Percentiles rank a stretch among this genome's conserved stretches.
phyloP scores from a whole-genome alignment of 53 echinoderm and acorn worm genomes.

The Stichopus horrens region DNA sequence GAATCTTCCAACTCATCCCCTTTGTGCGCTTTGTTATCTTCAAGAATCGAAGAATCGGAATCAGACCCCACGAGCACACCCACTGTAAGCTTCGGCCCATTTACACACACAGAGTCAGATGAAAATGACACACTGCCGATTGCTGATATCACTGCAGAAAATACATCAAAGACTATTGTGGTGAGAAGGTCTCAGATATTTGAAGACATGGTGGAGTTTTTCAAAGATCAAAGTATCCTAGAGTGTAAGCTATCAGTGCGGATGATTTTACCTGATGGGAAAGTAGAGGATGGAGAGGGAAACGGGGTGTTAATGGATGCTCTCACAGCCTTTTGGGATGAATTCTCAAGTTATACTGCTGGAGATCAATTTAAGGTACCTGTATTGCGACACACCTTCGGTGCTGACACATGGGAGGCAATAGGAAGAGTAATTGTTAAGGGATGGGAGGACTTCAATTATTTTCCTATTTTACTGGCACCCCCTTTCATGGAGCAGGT shows the following conservation, averaged over 20 bases:
- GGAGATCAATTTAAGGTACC: conserved; percentile 56
- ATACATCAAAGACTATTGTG: background rate
- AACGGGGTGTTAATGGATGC: conserved; percentile 53
- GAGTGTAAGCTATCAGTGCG: conserved; percentile 28
- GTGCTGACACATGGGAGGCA: conserved; percentile 41
- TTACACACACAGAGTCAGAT: too few relatives aligned
- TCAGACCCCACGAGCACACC: too few relatives aligned
- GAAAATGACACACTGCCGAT: too few relatives aligned
- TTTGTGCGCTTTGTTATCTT: too few relatives aligned
- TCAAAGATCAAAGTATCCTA: background rate
- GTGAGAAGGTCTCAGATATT: background rate
- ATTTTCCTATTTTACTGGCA: conserved; percentile 55
- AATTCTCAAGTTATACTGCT: conserved; percentile 41
- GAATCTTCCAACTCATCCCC: too few relatives aligned
- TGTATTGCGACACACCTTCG: conserved; percentile 48
- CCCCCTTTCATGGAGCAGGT: conserved; percentile 56
- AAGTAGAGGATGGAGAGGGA: conserved; percentile 45
- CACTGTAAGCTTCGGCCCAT: too few relatives aligned
- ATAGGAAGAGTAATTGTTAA: conserved; percentile 57
- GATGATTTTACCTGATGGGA: conserved; percentile 60
- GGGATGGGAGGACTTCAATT: conserved; percentile 57
- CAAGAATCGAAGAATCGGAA: too few relatives aligned
- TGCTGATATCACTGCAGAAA: too few relatives aligned
- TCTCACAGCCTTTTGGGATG: conserved; percentile 47
- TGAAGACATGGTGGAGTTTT: conserved; percentile 1